A percentile compares a stretch with the other conserved stretches of the same genome.
Conservation (phyloP, 2,888 invertebrate species). For the Drosophila imparisetae region DNA sequence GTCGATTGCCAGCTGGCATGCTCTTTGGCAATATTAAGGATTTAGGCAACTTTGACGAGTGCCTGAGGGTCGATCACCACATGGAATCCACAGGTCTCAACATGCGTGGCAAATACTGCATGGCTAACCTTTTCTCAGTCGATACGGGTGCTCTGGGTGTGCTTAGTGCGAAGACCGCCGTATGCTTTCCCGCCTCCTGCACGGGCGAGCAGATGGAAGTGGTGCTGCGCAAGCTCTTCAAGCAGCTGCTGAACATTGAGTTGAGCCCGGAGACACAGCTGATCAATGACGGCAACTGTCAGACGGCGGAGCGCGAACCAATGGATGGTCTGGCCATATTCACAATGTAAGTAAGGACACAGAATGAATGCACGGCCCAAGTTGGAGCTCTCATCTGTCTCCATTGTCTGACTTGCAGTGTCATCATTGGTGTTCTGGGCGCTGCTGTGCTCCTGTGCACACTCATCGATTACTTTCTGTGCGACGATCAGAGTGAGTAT, state of each 20-base stretch:
- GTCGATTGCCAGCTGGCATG: conserved; percentile 84
- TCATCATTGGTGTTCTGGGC: conserved; percentile 38
- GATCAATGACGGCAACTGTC: conserved; percentile 33
- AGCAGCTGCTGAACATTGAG: conserved; percentile 39
- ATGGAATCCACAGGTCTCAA: conserved; percentile 1
- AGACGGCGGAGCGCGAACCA: conserved; percentile 32
- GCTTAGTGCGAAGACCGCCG: conserved; percentile 38
- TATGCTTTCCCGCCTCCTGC: conserved; percentile 74
- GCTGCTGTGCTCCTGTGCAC: conserved; percentile 45
- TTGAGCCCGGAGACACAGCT: not conserved
- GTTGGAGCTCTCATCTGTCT: too few species aligned
- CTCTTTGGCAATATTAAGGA: conserved; percentile 81
- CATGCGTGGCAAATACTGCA: conserved; percentile 56
- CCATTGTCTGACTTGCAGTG: conserved; percentile 32
- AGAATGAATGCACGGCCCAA: not conserved
- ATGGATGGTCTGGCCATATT: conserved; percentile 63
- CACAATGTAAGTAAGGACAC: conserved; percentile 65
- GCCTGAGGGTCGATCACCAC: conserved; percentile 60
- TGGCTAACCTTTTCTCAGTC: conserved; percentile 18
- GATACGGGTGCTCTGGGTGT: fast-evolving
- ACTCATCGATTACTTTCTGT: conserved; percentile 59
- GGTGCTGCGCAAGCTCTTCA: conserved; percentile 40
- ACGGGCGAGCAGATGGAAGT: conserved; percentile 39
- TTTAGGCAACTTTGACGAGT: conserved; percentile 85
- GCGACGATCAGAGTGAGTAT: conserved; percentile 47